Evolutionary conservation across 2,113 vertebrate genomes (phyloP), one percentile per base, ranked within the genome.

Genomic region (Oncorhynchus masou): DNA sequence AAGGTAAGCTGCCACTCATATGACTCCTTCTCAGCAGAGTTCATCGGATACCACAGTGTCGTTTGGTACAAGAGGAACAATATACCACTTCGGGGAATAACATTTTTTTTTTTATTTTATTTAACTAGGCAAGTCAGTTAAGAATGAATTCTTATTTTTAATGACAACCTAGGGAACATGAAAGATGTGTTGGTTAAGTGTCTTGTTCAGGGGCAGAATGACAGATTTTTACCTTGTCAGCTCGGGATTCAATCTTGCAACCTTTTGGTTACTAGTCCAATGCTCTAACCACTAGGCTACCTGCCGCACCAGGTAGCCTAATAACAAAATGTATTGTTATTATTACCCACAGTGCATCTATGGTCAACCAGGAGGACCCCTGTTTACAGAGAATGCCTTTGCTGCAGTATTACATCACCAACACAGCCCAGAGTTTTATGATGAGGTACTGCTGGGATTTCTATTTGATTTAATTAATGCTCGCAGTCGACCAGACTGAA

Each of bases 341-440:
- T 80, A 54, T 86, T 7, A 70, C 2, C 73, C 85, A 59, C 57
- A 99, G 98, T 97, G 97, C 88, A 99, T 99, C 91, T 99, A 99
- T 0, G 96, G 96, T 2, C 94, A 93, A 77, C 96, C 97, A 9
- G 97, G 97, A 3, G 94, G 95, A 48, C 91, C 95, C n/a, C 81
- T 97, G 0, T 98, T 99, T 89, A 94, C 93, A 1, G 96, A 93
- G 81, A 95, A 95, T 71, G 94, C 96, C 0, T 94, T 95, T 74
- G 96, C 96, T 76, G 87, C 95, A 2, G 97, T 99, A 76, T 85
- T 98, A 51, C 98, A 99, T 89, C 98, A 99, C 81, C 98, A 99
- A 70, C 97, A 99, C 89, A 99, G 97, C 90, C 98, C 98, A 7
- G 97, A 99, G 86, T 98, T 99, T 89, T 99, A 98, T 76, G 95